Base-by-base conservation (phyloP, 2,888 invertebrate genomes). In the Mimas tiliae region DNA sequence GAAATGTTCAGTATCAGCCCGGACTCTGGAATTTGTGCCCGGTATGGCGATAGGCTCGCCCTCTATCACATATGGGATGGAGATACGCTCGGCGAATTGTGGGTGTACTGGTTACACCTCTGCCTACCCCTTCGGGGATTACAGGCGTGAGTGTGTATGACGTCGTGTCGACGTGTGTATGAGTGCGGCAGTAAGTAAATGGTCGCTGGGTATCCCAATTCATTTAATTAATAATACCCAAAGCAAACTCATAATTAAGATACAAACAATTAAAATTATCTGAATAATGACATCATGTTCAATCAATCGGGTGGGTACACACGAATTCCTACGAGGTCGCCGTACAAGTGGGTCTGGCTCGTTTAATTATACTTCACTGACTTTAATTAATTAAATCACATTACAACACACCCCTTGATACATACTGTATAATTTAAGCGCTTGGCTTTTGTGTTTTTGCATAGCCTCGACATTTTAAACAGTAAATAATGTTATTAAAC, bases 331-430 rank as follows among this genome's bases (percentile, higher is more conserved):
- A 52, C 12, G 52, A 58, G 58, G 58, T 38, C 58, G 19, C 55
- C 34, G 8, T 27, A 14, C 52, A 52, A n/a, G 55, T 38, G 55
- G 38, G n/a, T 16, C 55, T 34, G 38, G 19, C 38, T 14, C 58
- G 38, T 58, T 58, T 58, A 58, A 58, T 58, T 58, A 58, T 58
- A 58, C 58, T 21, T 42, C 38, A 58, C 58, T 58, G 45, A 45
- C 38, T 52, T 19, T 27, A 47, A 55, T 63, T 70, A 76, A 77
- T 74, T 69, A 69, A 67, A 69, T 72, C 75, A 71, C 62, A 68
- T 69, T 69, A 67, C 74, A 67, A 76, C 73, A 76, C 72, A 69
- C 65, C 66, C 67, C 72, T 71, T 75, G 72, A 67, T 67, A 27
- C 27, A 58, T 51, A 62, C 62, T 42, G 47, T 79, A 11, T 58